Base-by-base conservation (phyloP, 1,140 invertebrate species). In the Bombyx mandarina region DNA sequence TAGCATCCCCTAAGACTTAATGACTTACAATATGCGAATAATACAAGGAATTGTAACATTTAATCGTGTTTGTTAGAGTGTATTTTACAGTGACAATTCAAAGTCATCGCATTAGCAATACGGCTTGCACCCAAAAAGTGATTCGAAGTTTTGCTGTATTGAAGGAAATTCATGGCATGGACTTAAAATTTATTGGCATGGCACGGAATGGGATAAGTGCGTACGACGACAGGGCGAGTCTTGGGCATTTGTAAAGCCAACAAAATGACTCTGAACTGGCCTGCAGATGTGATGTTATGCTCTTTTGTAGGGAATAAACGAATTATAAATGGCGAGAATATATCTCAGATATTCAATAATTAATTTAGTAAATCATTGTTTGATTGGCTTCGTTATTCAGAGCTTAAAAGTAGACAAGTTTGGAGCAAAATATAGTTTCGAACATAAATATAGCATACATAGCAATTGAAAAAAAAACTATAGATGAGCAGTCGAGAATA, bases 101-200 rank as follows among this genome's bases (percentile, higher is more conserved):
- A 26, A 12, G 10, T 10, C 54, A 56, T 35, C 26, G 58, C 52
- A 61, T 64, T 56, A 62, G 54, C 55, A 57, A 10, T 42, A 57
- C 49, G n/a, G 58, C 56, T 61, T 53, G 72, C 69, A 55, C 56
- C 46, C 22, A 35, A 35, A 54, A 61, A 57, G 64, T 57, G 62
- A 62, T 67, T 67, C 65, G 63, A 66, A 78, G 81, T 82, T 85
- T 85, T 69, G 82, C 78, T 77, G 72, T 60, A 71, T 68, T 57
- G 67, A 75, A 78, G 74, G 73, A 82, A 52, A 52, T 71, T 82
- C 26, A 79, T 83, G 73, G 72, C 71, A 66, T 81, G 78, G 70
- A 75, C 76, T 76, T 54, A 69, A 70, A 82, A 86, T 86, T 82
- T 84, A 84, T 83, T 74, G 75, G 71, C 71, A 75, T 79, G 26